Conservation (phyloP, 2,113 vertebrate species). For the Eublepharis macularius region DNA sequence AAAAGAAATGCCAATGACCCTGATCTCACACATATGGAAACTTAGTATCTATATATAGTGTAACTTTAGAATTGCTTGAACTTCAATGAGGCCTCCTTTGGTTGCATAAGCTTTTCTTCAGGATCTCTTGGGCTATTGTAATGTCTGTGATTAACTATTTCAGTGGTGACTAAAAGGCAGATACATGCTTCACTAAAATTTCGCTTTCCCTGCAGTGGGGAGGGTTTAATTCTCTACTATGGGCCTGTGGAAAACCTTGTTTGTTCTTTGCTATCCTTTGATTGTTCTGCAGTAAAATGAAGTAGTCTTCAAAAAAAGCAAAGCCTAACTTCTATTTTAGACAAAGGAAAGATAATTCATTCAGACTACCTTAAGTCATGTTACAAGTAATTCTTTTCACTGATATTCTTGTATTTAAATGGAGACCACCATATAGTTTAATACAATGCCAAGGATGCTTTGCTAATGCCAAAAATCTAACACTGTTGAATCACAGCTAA, state of each 20-base stretch:
- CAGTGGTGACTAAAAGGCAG: background rate
- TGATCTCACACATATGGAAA: too few species aligned
- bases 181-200: background rate
- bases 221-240: background rate
- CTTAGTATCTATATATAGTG: background rate
- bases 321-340: background rate
- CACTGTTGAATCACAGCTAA: background rate
- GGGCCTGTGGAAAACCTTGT: too few species aligned
- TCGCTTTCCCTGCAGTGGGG: background rate
- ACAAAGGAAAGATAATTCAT: background rate
- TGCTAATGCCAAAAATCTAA: constrained; percentile 14
- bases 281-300: background rate
- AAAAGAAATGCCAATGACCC: too few species aligned
- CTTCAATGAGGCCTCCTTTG: background rate
- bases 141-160: background rate
- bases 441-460: background rate
- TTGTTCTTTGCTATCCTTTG: background rate
- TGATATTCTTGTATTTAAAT: background rate
- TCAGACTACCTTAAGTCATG: background rate
- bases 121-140: background rate
- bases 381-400: background rate
- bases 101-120: background rate
- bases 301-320: constrained; percentile 16
- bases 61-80: background rate
- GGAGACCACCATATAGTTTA: background rate